Conservation (phyloP, 2,797 vertebrate species). For the Oreonectes daqikongensis region DNA sequence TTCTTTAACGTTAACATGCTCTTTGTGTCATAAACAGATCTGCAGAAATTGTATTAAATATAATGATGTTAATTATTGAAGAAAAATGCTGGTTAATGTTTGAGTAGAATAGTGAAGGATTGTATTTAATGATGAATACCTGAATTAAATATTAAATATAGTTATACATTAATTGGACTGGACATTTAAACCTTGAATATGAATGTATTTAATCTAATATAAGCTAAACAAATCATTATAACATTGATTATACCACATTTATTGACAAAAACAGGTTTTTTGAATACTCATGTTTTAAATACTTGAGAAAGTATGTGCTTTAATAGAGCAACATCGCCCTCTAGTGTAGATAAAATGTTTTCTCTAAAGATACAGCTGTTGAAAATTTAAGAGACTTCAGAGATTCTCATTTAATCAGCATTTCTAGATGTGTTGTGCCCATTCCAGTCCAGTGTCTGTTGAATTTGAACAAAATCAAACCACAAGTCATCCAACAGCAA, state of each 20-base stretch:
- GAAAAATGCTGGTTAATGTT: neutral
- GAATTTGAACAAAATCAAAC: no score
- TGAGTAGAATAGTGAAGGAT: neutral
- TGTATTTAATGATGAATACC: neutral
- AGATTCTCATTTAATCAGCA: no score
- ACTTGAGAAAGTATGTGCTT: neutral
- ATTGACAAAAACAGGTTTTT: neutral
- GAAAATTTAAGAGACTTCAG: no score
- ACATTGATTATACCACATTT: neutral
- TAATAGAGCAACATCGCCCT: conserved; percentile 37
- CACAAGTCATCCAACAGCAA: no score
- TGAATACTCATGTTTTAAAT: neutral
- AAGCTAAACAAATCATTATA: neutral
- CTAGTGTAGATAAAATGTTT: conserved; percentile 15
- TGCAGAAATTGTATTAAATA: no score
- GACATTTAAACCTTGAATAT: neutral
- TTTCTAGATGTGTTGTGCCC: no score
- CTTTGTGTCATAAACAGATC: no score
- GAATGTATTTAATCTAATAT: neutral
- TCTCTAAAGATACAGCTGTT: no score
- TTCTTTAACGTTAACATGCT: conserved; percentile 14
- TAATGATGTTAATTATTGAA: neutral
- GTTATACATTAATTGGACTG: neutral
- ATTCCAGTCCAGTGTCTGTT: no score
- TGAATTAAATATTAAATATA: neutral